A percentile compares a stretch with the other conserved stretches of the same genome.
phyloP scores from a whole-genome alignment of 2,797 vertebrate genomes.

The Rousettus madagascariensis region DNA sequence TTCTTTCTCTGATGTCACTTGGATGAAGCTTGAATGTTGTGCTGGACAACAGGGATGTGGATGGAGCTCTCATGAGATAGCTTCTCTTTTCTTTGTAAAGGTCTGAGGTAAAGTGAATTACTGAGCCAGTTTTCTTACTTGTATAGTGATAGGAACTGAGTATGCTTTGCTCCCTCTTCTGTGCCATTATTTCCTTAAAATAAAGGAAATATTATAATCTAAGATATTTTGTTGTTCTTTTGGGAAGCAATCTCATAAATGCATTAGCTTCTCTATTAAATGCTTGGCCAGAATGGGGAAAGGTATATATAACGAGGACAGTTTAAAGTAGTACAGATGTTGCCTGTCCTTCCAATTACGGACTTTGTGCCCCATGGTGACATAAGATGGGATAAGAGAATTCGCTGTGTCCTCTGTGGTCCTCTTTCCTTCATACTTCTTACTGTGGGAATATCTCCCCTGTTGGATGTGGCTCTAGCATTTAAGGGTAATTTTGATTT shows the following conservation, averaged over 20 bases:
- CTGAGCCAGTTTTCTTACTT: background rate
- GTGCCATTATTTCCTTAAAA: background rate
- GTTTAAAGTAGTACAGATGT: background rate
- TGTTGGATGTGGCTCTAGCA: background rate
- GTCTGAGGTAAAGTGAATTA: background rate
- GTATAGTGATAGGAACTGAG: background rate
- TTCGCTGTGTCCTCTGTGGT: background rate
- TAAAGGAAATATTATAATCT: background rate
- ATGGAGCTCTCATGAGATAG: background rate
- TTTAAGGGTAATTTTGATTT: background rate
- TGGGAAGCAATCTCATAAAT: background rate
- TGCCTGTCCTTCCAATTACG: background rate
- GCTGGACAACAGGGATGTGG: background rate
- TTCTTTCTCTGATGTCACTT: background rate
- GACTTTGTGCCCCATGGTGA: background rate
- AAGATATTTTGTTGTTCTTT: conserved; percentile 37
- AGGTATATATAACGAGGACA: background rate
- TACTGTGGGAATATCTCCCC: background rate
- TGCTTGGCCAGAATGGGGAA: background rate
- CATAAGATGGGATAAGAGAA: background rate
- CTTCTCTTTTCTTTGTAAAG: background rate
- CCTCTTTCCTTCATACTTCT: background rate
- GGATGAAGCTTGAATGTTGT: background rate
- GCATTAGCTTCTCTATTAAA: background rate
- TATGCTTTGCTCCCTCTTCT: background rate